Base-by-base conservation (phyloP, 2,888 invertebrate genomes). In the Dasysyrphus albostriatus region DNA sequence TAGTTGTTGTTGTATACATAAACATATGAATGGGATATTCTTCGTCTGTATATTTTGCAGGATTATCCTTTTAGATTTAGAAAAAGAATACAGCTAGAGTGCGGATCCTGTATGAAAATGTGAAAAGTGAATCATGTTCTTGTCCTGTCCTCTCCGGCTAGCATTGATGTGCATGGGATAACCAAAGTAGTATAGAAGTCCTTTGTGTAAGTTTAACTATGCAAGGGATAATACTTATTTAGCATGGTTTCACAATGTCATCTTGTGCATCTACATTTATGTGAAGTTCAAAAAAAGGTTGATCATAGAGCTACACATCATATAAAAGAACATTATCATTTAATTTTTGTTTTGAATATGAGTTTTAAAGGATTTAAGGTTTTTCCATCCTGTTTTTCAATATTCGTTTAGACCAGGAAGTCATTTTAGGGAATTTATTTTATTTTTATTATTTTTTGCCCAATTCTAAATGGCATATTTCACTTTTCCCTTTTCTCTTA, bases 31-130 rank as follows among this genome's bases (percentile, higher is more conserved):
- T 51, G 9, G 34, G 39, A 10, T 67, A 42, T 29, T 39, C 54
- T 70, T 67, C 12, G 12, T 74, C 14, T 51, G 51, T 63, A 14
- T 75, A 14, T 75, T 75, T 75, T 54, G 42, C 54, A 67, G 75
- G 56, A 67, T 76, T 56, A 76, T 76, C 65, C 75, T 56, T 44
- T 69, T 24, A 54, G 39, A 69, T 34, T 54, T 54, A 54, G 39
- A 19, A 39, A 24, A 54, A 51, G 37, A 54, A 49, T 37, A 67
- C 47, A 67, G 14, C 39, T 34, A 24, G 34, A 54, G 69, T 39
- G 54, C n/a, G 24, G 69, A 54, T 19, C 32, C 24, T 54, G 51
- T 39, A 54, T 69, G 54, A 39, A 39, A 69, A 69, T 69, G 69
- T 39, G 24, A 39, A 69, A 39, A 67, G 37, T 67, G 49, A 54